phyloP scores from a whole-genome alignment of 2,113 vertebrate genomes.

The Chaetorhynchus papuensis region DNA sequence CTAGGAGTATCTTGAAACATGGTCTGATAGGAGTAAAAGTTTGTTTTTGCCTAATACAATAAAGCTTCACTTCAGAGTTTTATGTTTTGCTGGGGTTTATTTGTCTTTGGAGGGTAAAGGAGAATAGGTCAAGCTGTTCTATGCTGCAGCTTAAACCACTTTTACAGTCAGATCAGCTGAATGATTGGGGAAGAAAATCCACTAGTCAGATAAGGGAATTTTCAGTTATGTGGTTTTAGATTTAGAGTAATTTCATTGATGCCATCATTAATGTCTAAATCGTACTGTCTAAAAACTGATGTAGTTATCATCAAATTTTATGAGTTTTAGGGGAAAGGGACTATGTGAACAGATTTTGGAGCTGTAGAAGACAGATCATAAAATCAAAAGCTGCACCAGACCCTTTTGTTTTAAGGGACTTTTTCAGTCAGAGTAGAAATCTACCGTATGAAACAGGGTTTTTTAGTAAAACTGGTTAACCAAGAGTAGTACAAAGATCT shows the following conservation, averaged over 20 bases:
- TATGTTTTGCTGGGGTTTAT: background rate
- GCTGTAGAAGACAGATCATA: background rate
- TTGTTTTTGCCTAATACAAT: background rate
- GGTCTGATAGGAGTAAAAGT: background rate
- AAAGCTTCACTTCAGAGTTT: background rate
- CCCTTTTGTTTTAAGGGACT: background rate
- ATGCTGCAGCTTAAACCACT: background rate
- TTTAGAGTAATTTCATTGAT: background rate
- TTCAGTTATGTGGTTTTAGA: background rate
- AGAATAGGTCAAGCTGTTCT: background rate
- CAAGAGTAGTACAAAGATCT: background rate
- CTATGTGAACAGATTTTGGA: background rate
- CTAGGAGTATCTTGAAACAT: background rate
- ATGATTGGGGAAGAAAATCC: background rate
- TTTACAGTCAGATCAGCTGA: background rate
- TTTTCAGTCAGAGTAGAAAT: background rate
- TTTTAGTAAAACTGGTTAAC: background rate
- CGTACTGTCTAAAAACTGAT: background rate
- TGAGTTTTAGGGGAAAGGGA: background rate
- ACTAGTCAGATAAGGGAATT: background rate
- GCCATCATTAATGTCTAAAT: background rate
- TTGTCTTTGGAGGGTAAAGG: background rate
- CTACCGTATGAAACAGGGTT: background rate
- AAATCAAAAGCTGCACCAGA: background rate
- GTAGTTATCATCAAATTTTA: background rate